phyloP scores from a whole-genome alignment of 2,888 invertebrate genomes.

The Acleris sparsana region DNA sequence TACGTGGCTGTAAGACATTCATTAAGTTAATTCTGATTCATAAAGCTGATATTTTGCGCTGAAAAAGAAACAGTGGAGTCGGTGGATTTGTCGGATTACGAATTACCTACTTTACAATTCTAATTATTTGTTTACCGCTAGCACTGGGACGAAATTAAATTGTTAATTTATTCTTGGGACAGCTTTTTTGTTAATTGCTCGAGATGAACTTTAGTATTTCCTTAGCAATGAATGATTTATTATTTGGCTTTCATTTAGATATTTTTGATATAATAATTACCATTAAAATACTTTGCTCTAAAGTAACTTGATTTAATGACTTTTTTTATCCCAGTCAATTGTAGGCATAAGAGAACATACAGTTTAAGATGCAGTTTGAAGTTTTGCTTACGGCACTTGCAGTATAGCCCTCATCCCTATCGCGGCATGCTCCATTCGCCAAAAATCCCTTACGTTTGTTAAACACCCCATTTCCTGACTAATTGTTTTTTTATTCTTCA shows the following conservation, averaged over 20 bases:
- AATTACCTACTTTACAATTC: slow-evolving; percentile 69
- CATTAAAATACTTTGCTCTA: too few relatives aligned
- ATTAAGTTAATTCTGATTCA: slow-evolving; percentile 37
- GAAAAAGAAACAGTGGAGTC: slow-evolving; percentile 42
- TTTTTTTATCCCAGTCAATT: too few relatives aligned
- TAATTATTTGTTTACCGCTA: slow-evolving; percentile 65
- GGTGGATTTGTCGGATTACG: slow-evolving; percentile 55
- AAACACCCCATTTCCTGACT: too few relatives aligned
- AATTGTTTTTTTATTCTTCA: too few relatives aligned
- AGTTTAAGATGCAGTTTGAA: too few relatives aligned
- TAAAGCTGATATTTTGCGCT: slow-evolving; percentile 39
- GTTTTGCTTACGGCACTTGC: too few relatives aligned
- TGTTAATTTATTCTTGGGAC: slow-evolving; percentile 66
- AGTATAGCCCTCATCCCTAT: too few relatives aligned
- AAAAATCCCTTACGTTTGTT: too few relatives aligned
- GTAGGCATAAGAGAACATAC: too few relatives aligned
- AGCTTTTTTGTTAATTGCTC: slow-evolving; percentile 60
- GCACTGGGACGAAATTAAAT: slow-evolving; percentile 59
- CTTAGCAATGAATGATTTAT: slow-evolving; percentile 31
- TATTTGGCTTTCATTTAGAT: not conserved
- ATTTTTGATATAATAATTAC: not conserved
- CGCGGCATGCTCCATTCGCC: too few relatives aligned
- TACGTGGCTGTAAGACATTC: slow-evolving; percentile 35
- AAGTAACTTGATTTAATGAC: too few relatives aligned
- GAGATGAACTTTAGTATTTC: slow-evolving; percentile 40